Evolutionary conservation across 2,888 invertebrate species (phyloP).

Genomic region (Volucella bombylans): DNA sequence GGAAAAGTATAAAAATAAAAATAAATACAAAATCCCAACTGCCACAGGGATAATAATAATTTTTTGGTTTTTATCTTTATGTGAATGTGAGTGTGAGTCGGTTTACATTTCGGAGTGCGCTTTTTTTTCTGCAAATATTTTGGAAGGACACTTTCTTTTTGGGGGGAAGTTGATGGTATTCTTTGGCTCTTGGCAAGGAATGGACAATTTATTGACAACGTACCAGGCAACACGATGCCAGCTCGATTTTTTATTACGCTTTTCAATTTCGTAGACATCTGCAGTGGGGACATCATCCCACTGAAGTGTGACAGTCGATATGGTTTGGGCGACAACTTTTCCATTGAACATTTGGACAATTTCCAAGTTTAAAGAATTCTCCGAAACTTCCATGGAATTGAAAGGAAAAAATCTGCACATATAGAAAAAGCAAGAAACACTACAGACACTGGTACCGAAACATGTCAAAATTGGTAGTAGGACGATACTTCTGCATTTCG

Average conservation of each 20-base stretch:
- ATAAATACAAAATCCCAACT: conserved; percentile 19
- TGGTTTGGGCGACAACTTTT: conserved; percentile 77
- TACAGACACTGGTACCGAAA: no score
- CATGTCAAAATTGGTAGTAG: no score
- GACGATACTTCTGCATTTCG: no score
- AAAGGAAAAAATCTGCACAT: conserved; percentile 58
- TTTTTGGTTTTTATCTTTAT: conserved; percentile 19
- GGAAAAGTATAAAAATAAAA: neutral
- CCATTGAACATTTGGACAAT: conserved; percentile 76
- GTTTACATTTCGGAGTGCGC: conserved; percentile 24
- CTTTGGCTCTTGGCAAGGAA: neutral
- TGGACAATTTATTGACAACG: conserved; percentile 50
- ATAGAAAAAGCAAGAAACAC: neutral
- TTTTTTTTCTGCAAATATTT: conserved; percentile 46
- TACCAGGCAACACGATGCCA: conserved; percentile 81
- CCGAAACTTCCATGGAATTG: conserved; percentile 46
- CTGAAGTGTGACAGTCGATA: conserved; percentile 77
- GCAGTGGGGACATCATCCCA: conserved; percentile 78
- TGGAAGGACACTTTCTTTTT: conserved; percentile 1
- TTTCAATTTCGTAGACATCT: conserved; percentile 80
- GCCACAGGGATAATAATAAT: conserved; percentile 42
- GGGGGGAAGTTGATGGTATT: no score
- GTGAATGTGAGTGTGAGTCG: neutral
- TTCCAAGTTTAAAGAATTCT: conserved; percentile 4
- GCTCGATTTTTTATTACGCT: conserved; percentile 77